phyloP scores from a whole-genome alignment of 2,797 vertebrate species.

The Etheostoma perlongum region DNA sequence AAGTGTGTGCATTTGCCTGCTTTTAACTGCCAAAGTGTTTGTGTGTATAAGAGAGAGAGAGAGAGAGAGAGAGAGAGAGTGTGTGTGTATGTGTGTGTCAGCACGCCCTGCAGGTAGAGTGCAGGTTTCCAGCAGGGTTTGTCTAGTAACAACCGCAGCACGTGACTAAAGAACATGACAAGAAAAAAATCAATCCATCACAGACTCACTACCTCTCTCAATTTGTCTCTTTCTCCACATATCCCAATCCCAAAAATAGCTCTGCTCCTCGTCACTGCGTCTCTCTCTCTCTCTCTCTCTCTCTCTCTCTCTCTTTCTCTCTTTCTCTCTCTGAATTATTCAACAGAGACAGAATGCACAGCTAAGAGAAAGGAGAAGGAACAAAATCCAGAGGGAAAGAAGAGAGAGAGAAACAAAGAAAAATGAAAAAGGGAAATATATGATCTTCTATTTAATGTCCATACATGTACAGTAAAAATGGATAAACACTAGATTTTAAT shows the following conservation, averaged over 20 bases:
- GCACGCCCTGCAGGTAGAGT: constrained; percentile 56
- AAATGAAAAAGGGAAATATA: background rate
- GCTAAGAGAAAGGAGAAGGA: constrained; percentile 57
- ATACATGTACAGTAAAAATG: background rate
- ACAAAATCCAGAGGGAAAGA: constrained; percentile 37
- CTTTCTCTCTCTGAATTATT: constrained; percentile 66
- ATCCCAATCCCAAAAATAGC: constrained; percentile 74
- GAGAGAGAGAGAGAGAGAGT: background rate
- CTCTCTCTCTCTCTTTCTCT: background rate
- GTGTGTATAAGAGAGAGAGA: background rate
- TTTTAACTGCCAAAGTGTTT: constrained; percentile 16
- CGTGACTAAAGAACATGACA: constrained; percentile 65
- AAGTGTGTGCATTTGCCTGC: constrained; percentile 25
- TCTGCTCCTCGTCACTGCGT: constrained; percentile 61
- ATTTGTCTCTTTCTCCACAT: constrained; percentile 63
- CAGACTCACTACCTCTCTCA: constrained; percentile 50
- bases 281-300: constrained; percentile 3
- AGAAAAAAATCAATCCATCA: constrained; percentile 72
- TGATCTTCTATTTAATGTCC: background rate
- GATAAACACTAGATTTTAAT: background rate
- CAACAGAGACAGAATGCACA: constrained; percentile 66
- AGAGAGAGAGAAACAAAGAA: constrained; percentile 8
- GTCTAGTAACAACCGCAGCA: constrained; percentile 71
- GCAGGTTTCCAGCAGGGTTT: constrained; percentile 59
- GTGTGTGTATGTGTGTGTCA: constrained; percentile 40